Evolutionary conservation across 2,888 invertebrate genomes (phyloP), one percentile per base, ranked within the genome.

Genomic region (Thysanoteuthis rhombus): DNA sequence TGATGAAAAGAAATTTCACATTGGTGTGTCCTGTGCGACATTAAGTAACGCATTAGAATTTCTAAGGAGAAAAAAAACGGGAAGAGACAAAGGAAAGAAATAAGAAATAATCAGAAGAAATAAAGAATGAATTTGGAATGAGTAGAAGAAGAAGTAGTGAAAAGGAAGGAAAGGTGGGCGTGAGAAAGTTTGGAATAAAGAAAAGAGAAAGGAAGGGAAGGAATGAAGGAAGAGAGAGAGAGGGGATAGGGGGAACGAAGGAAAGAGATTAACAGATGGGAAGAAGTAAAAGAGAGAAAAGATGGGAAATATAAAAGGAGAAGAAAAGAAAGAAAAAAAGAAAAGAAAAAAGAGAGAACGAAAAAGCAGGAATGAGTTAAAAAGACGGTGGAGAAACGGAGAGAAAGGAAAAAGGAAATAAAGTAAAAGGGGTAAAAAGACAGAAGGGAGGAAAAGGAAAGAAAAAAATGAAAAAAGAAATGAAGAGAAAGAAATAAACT

Each of bases 1-100:
- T 75, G 75, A 75, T 75, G 75, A 75, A 75, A 75, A 75, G 75
- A 75, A 75, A 75, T 75, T 75, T 75, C 75, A 75, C 75, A 75
- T 75, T 75, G n/a, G n/a, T 75, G n/a, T 2, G 75, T 75, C n/a
- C 75, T 75, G n/a, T n/a, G n/a, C 75, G 75, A 36, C 75, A 75
- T 75, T 36, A 75, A 75, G n/a, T 36, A 75, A 36, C 2, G 75
- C 75, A 75, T 75, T 75, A 75, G 16, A 75, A n/a, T 75, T 75
- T 75, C n/a, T 75, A 75, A 75, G n/a, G 75, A 36, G n/a, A n/a
- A 47, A 16, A 47, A 47, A 47, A 47, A 47, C 16, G 22, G 4
- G n/a, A 75, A 32, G n/a, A 12, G 12, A 32, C 10, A 75, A 36
- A 16, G 36, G n/a, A 10, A 75, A 12, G n/a, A 75, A 12, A 75